A percentile compares a stretch with the other conserved stretches of the same genome.
These are phyloP conservation scores for Tarsius wallacei DNA, from an alignment of 2,797 vertebrate species.

Conservation along the genomic window DNA sequence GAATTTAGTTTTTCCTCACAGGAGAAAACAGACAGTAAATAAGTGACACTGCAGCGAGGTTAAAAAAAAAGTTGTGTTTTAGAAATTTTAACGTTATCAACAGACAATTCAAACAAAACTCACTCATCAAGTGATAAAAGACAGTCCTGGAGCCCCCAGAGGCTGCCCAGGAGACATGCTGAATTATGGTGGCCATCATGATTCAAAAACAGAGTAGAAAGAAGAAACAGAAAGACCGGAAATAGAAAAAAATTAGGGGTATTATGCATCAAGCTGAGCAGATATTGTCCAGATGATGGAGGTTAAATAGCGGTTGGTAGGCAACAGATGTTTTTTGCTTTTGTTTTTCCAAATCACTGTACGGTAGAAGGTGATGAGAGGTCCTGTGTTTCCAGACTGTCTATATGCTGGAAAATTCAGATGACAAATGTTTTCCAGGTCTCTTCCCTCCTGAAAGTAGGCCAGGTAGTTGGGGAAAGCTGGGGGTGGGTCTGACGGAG, in stretches of 20 bases:
- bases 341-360: not conserved
- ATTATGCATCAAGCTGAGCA: fast-evolving
- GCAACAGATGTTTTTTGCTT: too few relatives aligned
- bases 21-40: not conserved
- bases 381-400: fast-evolving
- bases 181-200: fast-evolving
- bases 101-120: not conserved
- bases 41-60: fast-evolving
- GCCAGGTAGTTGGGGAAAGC: not conserved
- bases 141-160: not conserved
- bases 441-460: not conserved
- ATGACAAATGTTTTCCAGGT: not conserved
- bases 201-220: not conserved
- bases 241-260: not conserved
- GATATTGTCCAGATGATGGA: fast-evolving
- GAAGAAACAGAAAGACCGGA: fast-evolving
- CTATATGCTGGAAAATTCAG: fast-evolving
- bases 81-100: not conserved
- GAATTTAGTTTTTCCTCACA: not conserved
- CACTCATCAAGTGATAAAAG: not conserved
- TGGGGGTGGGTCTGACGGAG: fast-evolving
- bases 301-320: too few relatives aligned
- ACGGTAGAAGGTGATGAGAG: fast-evolving
- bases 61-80: not conserved
- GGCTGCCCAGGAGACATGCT: fast-evolving